phyloP scores from a whole-genome alignment of 2,113 vertebrate species.

The Turdus rufiventris region DNA sequence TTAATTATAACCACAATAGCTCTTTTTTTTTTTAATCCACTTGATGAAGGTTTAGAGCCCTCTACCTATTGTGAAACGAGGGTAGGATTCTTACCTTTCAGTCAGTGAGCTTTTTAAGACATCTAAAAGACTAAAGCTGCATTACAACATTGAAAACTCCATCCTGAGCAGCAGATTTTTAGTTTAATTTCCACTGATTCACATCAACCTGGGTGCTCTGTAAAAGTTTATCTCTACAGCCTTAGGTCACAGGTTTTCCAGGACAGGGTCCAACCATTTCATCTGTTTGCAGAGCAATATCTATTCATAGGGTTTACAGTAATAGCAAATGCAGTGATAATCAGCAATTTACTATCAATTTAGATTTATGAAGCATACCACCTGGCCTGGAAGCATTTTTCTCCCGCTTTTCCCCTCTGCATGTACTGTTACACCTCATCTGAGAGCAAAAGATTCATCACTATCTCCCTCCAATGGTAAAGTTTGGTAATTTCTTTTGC shows the following conservation, averaged over 20 bases:
- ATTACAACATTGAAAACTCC: not conserved
- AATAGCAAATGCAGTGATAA: not conserved
- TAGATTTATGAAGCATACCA: not conserved
- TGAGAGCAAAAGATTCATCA: not conserved
- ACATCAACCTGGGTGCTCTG: not conserved
- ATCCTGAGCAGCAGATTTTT: not conserved
- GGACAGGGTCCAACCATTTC: not conserved
- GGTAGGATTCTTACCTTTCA: not conserved
- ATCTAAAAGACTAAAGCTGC: not conserved
- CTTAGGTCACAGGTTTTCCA: not conserved
- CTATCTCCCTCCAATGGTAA: slow-evolving; percentile 60
- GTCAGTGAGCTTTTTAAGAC: not conserved
- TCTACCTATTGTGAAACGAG: not conserved
- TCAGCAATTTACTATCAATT: not conserved
- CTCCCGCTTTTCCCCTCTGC: not conserved
- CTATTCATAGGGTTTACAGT: not conserved
- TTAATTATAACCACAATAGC: not conserved
- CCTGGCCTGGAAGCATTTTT: not conserved
- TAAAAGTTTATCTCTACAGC: not conserved
- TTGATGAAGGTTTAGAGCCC: not conserved
- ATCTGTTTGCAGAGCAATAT: not conserved
- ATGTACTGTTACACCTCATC: not conserved
- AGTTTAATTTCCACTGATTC: not conserved
- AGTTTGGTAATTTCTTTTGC: slow-evolving; percentile 2
- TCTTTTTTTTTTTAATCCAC: not conserved